These are phyloP conservation scores for Rhyacichthys aspro DNA, from an alignment of 2,797 vertebrate genomes.

Conservation along the genomic window DNA sequence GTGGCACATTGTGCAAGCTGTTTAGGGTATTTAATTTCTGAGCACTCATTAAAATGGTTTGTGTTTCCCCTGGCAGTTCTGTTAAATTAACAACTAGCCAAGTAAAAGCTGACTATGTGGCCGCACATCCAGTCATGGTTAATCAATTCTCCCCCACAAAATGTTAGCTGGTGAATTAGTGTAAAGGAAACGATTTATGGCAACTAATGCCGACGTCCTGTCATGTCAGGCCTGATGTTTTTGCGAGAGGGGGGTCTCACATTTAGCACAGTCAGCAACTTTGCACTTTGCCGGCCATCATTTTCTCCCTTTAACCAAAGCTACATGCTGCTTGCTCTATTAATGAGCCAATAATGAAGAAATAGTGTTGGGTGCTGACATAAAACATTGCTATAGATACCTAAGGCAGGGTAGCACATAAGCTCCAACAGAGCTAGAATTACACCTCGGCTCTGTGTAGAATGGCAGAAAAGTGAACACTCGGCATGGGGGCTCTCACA, in stretches of 20 bases:
- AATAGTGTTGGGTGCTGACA: slow-evolving; percentile 83
- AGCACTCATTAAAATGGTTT: slow-evolving; percentile 89
- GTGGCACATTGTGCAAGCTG: slow-evolving; percentile 82
- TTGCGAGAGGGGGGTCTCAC: slow-evolving; percentile 80
- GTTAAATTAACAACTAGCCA: slow-evolving; percentile 86
- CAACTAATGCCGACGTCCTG: slow-evolving; percentile 83
- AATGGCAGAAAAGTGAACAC: slow-evolving; percentile 61
- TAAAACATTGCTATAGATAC: slow-evolving; percentile 83
- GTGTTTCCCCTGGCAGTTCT: slow-evolving; percentile 85
- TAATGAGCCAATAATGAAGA: slow-evolving; percentile 92
- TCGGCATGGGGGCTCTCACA: slow-evolving; percentile 67
- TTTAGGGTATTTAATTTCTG: slow-evolving; percentile 85
- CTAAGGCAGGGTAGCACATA: slow-evolving; percentile 71
- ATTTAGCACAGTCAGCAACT: slow-evolving; percentile 89
- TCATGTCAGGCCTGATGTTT: slow-evolving; percentile 85
- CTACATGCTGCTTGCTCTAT: slow-evolving; percentile 84
- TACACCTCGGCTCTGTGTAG: slow-evolving; percentile 67
- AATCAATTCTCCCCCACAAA: slow-evolving; percentile 83
- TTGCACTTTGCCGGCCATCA: slow-evolving; percentile 75
- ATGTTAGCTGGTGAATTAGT: slow-evolving; percentile 82
- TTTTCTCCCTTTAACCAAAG: slow-evolving; percentile 76
- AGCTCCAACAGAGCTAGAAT: slow-evolving; percentile 71
- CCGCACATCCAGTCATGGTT: slow-evolving; percentile 83
- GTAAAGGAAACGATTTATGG: slow-evolving; percentile 85
- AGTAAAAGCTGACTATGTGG: slow-evolving; percentile 87